phyloP scores from a whole-genome alignment of 1,140 invertebrate genomes.

The Aricia agestis region DNA sequence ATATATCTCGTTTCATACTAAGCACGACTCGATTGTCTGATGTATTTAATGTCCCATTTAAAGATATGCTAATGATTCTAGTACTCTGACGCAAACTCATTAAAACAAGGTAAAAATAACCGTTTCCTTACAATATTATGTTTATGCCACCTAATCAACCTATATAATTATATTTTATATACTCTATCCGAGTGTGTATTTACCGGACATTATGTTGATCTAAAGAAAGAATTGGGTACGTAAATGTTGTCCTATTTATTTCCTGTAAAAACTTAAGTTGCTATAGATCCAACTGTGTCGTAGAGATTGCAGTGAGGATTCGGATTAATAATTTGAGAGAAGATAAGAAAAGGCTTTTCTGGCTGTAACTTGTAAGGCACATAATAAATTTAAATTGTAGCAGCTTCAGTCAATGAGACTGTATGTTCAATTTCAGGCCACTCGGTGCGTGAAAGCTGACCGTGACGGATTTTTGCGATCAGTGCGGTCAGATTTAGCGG shows the following conservation, averaged over 20 bases:
- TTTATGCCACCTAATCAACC: not conserved
- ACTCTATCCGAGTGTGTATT: not conserved
- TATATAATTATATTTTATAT: not conserved
- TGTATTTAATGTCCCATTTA: not conserved
- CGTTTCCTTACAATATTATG: not conserved
- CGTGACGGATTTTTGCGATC: not conserved
- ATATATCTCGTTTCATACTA: not conserved
- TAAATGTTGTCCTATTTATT: too few relatives aligned
- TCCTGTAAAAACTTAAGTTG: too few relatives aligned
- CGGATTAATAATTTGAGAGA: too few relatives aligned
- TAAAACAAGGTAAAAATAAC: constrained; percentile 7
- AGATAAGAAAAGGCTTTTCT: too few relatives aligned
- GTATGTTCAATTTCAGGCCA: not conserved
- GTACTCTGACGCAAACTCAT: not conserved
- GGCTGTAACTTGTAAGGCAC: too few relatives aligned
- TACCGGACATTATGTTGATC: too few relatives aligned
- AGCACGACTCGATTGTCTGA: not conserved
- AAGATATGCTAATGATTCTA: not conserved
- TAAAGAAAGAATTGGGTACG: not conserved
- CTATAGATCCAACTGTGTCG: too few relatives aligned
- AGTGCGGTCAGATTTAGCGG: constrained; percentile 25
- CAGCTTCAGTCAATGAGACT: not conserved
- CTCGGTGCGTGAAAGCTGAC: not conserved
- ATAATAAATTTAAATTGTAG: too few relatives aligned
- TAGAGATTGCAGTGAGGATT: too few relatives aligned